Conservation (phyloP, 2,888 invertebrate species). For the Trissolcus brochymenae region DNA sequence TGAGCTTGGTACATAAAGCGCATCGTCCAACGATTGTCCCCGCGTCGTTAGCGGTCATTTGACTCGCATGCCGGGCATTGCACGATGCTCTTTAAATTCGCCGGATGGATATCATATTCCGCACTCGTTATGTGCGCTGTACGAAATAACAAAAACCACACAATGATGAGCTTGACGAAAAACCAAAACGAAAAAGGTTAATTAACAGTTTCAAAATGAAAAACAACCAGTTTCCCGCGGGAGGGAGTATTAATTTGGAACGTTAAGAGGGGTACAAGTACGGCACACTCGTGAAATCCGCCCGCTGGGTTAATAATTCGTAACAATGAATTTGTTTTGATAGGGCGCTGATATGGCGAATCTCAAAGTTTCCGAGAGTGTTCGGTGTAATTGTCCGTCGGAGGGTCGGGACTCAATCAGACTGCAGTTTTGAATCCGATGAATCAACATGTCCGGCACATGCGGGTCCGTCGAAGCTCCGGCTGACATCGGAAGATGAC, state of each 20-base stretch:
- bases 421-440: slow-evolving; percentile 6
- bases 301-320: slow-evolving; percentile 48
- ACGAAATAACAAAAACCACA: neutral
- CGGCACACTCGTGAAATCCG: too few relatives aligned
- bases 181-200: neutral
- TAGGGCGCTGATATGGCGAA: slow-evolving; percentile 23
- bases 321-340: slow-evolving; percentile 28
- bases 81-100: slow-evolving; percentile 47
- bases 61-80: slow-evolving; percentile 52
- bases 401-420: slow-evolving; percentile 20
- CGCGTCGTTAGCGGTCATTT: slow-evolving; percentile 48
- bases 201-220: neutral
- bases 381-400: neutral
- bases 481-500: slow-evolving; percentile 7
- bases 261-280: too few relatives aligned
- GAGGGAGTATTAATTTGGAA: neutral
- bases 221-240: neutral
- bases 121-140: slow-evolving; percentile 23
- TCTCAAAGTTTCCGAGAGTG: slow-evolving; percentile 7
- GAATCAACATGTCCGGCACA: slow-evolving; percentile 2
- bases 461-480: slow-evolving; percentile 2
- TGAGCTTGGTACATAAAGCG: slow-evolving; percentile 44
- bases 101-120: slow-evolving; percentile 49
- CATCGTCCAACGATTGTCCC: slow-evolving; percentile 34
- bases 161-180: too few relatives aligned